Evolutionary conservation across 2,888 invertebrate species (phyloP), one percentile per base, ranked within the genome.

Genomic region (Apocheima hispidaria): DNA sequence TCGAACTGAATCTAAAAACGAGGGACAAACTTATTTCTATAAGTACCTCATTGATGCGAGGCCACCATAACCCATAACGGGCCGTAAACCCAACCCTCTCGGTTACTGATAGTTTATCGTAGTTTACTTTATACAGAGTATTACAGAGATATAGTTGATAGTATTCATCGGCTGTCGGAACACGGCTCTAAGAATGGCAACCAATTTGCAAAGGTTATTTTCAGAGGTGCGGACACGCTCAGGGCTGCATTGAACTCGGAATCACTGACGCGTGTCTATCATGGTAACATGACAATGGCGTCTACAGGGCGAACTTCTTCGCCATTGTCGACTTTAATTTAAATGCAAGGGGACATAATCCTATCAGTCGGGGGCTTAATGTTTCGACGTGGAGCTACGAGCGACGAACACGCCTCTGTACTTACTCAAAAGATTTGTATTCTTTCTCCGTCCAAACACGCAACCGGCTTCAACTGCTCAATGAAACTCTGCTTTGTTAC

Each of bases 381-480:
- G 54, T 43, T 54, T 38, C 49, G 48, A 35, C 48, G 54, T 33
- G 28, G 59, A 52, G 50, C 51, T 46, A 51, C 58, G 59, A 48
- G 46, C 49, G 36, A 50, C 48, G 54, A 43, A 54, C 60, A 60
- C 52, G 61, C 61, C 56, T 52, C 40, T 33, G 35, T 48, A 57
- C 41, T 57, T 50, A 54, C 48, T 28, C 41, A 18, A 43, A 53
- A 69, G 52, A 75, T 80, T 80, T 75, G 72, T 77, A 82, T 83
- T 82, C 83, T 65, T 54, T 55, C 56, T 52, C 44, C 67, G 74
- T 65, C 50, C 46, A 56, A 54, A 64, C 68, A 72, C 75, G 73
- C 77, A 79, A 78, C 73, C 74, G 75, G 74, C 75, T 74, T 73
- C 74, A 78, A 78, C 71, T 71, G 66, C 68, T 79, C 79, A 83